Evolutionary conservation across 2,888 invertebrate species (phyloP).

Genomic region (Sisyra terminalis): DNA sequence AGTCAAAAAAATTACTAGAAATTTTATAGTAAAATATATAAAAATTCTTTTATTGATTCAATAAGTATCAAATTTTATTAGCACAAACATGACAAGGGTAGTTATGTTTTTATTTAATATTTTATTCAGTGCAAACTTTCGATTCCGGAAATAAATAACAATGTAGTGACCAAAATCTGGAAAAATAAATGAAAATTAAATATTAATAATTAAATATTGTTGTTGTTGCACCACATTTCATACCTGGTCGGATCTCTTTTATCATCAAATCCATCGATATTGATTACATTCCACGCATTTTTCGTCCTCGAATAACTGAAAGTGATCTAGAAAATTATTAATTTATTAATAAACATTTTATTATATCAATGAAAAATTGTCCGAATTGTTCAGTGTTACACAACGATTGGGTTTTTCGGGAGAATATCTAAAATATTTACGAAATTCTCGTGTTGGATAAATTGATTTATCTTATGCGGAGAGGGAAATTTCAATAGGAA

Average conservation of each 20-base stretch:
- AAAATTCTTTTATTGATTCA: too few relatives aligned
- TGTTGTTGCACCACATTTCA: slow-evolving; percentile 11
- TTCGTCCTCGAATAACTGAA: slow-evolving; percentile 69
- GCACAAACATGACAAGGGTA: too few relatives aligned
- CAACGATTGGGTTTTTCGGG: neutral
- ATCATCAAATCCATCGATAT: slow-evolving; percentile 68
- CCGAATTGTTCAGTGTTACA: neutral
- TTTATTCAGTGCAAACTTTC: slow-evolving; percentile 60
- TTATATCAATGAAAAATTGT: too few relatives aligned
- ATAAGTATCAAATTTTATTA: too few relatives aligned
- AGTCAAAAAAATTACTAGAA: too few relatives aligned
- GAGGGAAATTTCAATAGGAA: neutral
- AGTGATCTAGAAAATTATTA: slow-evolving; percentile 45
- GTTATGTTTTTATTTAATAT: slow-evolving; percentile 7
- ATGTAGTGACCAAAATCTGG: slow-evolving; percentile 73
- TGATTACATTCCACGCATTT: slow-evolving; percentile 72
- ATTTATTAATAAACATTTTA: neutral
- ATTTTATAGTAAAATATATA: too few relatives aligned
- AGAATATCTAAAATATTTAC: neutral
- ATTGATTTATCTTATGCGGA: neutral
- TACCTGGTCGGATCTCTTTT: slow-evolving; percentile 73
- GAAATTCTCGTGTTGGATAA: neutral
- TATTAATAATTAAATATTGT: neutral
- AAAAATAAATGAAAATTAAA: neutral
- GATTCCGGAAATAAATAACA: slow-evolving; percentile 77